Conservation (phyloP, 2,113 vertebrate species). For the Odontophorus gujanensis region DNA sequence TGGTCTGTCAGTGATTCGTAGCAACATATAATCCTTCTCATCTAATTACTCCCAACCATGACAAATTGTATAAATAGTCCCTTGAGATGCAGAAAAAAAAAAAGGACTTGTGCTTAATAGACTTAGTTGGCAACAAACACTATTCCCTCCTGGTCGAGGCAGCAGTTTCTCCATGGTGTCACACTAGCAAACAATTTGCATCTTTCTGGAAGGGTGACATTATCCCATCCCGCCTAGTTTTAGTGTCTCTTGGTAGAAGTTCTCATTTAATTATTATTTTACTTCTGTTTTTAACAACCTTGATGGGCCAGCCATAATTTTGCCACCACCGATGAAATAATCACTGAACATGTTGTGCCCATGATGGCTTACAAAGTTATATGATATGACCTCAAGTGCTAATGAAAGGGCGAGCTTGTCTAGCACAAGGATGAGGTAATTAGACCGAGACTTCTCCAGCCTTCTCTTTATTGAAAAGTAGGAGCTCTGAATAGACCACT, state of each 20-base stretch:
- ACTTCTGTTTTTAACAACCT: constrained; percentile 35
- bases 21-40: neutral
- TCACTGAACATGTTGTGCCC: constrained; percentile 28
- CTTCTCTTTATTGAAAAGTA: constrained; percentile 70
- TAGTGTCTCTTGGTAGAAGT: constrained; percentile 47
- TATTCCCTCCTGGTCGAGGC: neutral
- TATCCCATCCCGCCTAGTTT: constrained; percentile 42
- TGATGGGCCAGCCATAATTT: constrained; percentile 9
- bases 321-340: constrained; percentile 50
- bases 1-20: constrained; percentile 16
- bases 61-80: neutral
- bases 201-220: constrained; percentile 14
- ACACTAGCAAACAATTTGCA: neutral
- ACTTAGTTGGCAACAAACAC: neutral
- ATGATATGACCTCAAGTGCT: constrained; percentile 71
- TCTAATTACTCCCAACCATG: neutral
- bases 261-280: constrained; percentile 21
- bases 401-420: constrained; percentile 68
- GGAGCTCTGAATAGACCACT: constrained; percentile 74
- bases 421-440: constrained; percentile 61
- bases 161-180: constrained; percentile 38
- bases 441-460: constrained; percentile 63
- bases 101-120: neutral
- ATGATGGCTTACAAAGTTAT: constrained; percentile 61
- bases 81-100: neutral